phyloP scores from a whole-genome alignment of 1,140 invertebrate genomes.

The Megalonaias nervosa region DNA sequence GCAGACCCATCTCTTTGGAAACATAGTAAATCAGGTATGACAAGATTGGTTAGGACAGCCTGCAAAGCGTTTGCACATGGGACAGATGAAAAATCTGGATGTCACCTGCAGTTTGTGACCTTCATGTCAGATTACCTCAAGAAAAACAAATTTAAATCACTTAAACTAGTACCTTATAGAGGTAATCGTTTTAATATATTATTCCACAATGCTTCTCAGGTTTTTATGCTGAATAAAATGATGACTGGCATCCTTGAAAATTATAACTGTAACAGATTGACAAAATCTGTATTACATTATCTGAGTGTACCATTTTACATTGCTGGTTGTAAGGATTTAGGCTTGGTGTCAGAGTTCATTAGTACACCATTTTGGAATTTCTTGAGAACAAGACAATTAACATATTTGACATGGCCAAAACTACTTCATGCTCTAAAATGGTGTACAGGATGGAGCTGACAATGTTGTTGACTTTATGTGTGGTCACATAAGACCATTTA shows the following conservation, averaged over 20 bases:
- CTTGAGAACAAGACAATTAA: constrained; percentile 9
- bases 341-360: constrained; percentile 5
- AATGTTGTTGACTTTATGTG: constrained; percentile 9
- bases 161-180: background rate
- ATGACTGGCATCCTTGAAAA: too few species aligned
- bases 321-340: constrained; percentile 17
- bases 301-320: constrained; percentile 1
- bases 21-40: constrained; percentile 10
- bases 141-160: background rate
- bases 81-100: constrained; percentile 5
- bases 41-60: background rate
- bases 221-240: too few species aligned
- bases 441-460: background rate
- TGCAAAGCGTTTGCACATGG: constrained; percentile 7
- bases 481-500: background rate
- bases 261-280: too few species aligned
- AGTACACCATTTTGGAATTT: constrained; percentile 16
- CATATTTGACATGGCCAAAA: constrained; percentile 13
- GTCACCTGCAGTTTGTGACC: constrained; percentile 10
- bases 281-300: too few species aligned
- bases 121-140: background rate
- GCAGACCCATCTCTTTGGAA: background rate
- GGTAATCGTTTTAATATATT: too few species aligned
- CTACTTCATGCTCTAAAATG: constrained; percentile 8
- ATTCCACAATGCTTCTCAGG: too few species aligned